phyloP scores from a whole-genome alignment of 2,113 vertebrate genomes.

The Tamias sibiricus region DNA sequence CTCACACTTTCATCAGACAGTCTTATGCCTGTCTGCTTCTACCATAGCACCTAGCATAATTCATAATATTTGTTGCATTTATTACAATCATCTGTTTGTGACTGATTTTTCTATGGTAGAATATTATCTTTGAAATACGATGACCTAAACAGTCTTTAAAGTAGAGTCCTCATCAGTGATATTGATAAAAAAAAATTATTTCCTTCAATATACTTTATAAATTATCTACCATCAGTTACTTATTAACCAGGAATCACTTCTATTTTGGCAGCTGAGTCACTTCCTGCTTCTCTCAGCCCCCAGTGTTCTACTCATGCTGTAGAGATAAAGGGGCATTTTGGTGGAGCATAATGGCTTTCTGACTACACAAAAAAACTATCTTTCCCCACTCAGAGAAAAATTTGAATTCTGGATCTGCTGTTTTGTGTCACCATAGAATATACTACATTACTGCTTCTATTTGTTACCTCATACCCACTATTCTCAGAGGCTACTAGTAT shows the following conservation, averaged over 20 bases:
- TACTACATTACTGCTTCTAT: background rate
- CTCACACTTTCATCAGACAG: background rate
- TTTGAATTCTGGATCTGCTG: background rate
- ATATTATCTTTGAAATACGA: background rate
- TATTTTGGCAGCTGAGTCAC: background rate
- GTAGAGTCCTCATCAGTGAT: background rate
- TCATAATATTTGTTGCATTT: constrained; percentile 19
- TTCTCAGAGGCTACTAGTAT: background rate
- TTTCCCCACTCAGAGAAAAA: background rate
- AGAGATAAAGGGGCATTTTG: background rate
- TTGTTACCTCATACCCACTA: background rate
- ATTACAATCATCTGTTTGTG: background rate
- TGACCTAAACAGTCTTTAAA: background rate
- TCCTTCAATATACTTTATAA: background rate
- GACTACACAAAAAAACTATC: background rate
- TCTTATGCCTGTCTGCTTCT: background rate
- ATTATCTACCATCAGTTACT: background rate
- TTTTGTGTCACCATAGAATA: background rate
- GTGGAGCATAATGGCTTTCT: background rate
- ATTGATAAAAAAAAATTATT: background rate
- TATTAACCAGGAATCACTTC: background rate
- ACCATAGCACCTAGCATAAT: background rate
- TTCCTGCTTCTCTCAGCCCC: background rate
- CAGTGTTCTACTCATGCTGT: background rate
- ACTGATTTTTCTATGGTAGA: background rate